Evolutionary conservation across 2,797 vertebrate species (phyloP), one percentile per base, ranked within the genome.

Genomic region (Kryptolebias ocellatus): DNA sequence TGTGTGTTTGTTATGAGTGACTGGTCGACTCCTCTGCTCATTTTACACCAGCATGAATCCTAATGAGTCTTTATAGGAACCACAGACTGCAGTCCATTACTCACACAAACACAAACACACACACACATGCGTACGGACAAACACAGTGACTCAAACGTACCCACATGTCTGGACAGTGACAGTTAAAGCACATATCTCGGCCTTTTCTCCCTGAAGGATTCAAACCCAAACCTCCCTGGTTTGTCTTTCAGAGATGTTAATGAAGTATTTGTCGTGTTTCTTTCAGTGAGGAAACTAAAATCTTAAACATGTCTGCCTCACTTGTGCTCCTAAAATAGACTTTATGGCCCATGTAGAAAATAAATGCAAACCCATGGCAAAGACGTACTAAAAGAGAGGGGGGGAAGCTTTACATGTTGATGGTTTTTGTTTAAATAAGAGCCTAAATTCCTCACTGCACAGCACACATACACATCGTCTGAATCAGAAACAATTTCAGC

Each of bases 221-320:
- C 59, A 78, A 80, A 78, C 69, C 69, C 54, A 78, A 74, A 75
- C 46, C 66, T 76, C 61, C 46, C 3, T 15, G 63, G 60, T 54
- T 60, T 78, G 74, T 60, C 64, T 85, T 70, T 82, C 76, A 76
- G 60, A 83, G 47, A 64, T 44, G 51, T 62, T 80, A 63, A 70
- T 24, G 0, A 53, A 64, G 49, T 27, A 27, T 70, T 69, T 67
- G 53, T 16, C 15, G 37, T 16, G 54, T 64, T 62, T 80, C 72
- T 78, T 81, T 74, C 64, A 78, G 62, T 4, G 4, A 74, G 64
- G 49, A 53, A 53, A 67, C 29, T 76, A 74, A 60, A 75, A 79
- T 60, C 69, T 60, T 64, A 75, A 80, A 60, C 67, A 84, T 12
- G 39, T 47, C 55, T 62, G 17, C 15, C 62, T 45, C 57, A 29